Percentiles rank a stretch among this genome's conserved stretches.
These are phyloP conservation scores for Mobula birostris DNA, from an alignment of 2,113 vertebrate genomes.

Conservation along the genomic window DNA sequence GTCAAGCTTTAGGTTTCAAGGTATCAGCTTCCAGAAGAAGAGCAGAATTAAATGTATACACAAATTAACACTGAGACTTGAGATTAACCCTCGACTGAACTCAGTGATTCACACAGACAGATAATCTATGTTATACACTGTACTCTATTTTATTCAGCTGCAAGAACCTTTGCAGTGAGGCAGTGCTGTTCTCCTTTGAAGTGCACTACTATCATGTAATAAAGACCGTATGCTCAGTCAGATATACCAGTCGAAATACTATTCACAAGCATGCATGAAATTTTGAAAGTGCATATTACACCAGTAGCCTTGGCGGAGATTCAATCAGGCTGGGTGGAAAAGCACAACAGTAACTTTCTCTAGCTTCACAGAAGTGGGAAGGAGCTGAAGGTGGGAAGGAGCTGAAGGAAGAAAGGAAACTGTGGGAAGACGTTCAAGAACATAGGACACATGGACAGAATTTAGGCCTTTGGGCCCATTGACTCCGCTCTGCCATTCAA, in stretches of 20 bases:
- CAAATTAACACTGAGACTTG: neutral
- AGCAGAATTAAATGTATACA: neutral
- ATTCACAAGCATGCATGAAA: neutral
- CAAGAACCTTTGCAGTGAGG: neutral
- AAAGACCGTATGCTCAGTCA: neutral
- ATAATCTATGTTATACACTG: neutral
- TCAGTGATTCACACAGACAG: neutral
- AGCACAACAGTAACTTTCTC: too few species aligned
- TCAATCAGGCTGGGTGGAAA: neutral
- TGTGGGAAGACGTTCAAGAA: too few species aligned
- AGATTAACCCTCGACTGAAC: too few species aligned
- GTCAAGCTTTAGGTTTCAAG: neutral
- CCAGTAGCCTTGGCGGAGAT: neutral
- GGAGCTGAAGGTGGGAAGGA: too few species aligned
- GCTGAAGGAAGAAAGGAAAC: too few species aligned
- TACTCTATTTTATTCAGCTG: neutral
- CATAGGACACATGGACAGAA: too few species aligned
- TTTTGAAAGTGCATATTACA: neutral
- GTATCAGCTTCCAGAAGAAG: neutral
- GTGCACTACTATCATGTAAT: neutral
- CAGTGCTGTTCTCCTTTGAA: neutral
- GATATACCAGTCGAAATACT: too few species aligned
- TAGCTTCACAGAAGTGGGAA: too few species aligned
- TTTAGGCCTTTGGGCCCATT: too few species aligned
- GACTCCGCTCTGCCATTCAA: too few species aligned